Base-by-base conservation (phyloP, 2,113 vertebrate species). In the Phyllopteryx taeniolatus region DNA sequence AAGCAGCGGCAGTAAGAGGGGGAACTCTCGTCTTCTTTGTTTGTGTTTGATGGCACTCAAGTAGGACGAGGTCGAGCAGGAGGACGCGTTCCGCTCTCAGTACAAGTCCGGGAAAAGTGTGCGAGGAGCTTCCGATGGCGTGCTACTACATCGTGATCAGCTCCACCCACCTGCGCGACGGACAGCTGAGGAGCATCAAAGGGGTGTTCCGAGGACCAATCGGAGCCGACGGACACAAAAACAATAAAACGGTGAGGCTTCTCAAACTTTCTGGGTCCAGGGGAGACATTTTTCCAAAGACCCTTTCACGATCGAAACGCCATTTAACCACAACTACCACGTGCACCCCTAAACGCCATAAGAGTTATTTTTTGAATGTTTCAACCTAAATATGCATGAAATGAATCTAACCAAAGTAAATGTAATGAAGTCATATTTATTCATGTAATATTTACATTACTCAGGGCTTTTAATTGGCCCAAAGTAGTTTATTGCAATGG, bases 121-220 rank as follows among this genome's bases (percentile, higher is more conserved):
- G 17, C 44, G 13, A 47, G 43, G n/a, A 59, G 46, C 33, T 73
- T 88, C 91, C 93, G 89, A 98, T 98, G 97, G 97, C 96, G 93
- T 98, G 97, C 92, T 98, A 97, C 93, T 98, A 98, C 86, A 98
- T 98, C 69, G 96, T 98, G 90, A 98, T 98, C 93, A 98, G 96
- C 92, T 98, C 97, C 90, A 94, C 97, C 83, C 97, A 95, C 85
- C 96, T 98, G 93, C 94, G 91, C 91, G 96, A 98, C 81, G 97
- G 97, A 79, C 96, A 98, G 93, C 95, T 97, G 91, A 93, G 97
- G 89, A 98, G 94, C 94, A 96, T 98, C 94, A 98, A 98, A 90
- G 97, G 97, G 92, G 97, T 98, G 87, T 98, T 98, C 93, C 92
- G 96, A 56, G 96, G 97, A 78, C 96, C 96, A 54, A 95, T 98